Conservation (phyloP, 2,113 vertebrate species). For the Oxygymnocypris stewartii region DNA sequence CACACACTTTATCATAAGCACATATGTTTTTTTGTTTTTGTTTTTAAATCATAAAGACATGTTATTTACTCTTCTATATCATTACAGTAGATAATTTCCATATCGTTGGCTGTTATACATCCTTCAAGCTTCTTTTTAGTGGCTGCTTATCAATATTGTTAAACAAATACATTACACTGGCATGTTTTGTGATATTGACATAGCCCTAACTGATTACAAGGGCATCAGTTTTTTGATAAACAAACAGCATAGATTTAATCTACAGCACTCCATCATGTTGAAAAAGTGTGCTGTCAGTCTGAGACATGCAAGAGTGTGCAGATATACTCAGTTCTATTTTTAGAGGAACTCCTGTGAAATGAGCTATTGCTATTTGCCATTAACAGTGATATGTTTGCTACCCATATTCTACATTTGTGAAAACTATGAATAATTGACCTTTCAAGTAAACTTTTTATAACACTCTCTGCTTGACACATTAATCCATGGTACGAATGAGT, state of each 20-base stretch:
- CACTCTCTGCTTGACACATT: slow-evolving; percentile 4
- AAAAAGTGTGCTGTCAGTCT: slow-evolving; percentile 36
- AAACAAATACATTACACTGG: background rate
- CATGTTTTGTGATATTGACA: slow-evolving; percentile 22
- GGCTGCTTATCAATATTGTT: slow-evolving; percentile 29
- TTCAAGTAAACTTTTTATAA: slow-evolving; percentile 20
- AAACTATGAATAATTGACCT: slow-evolving; percentile 18
- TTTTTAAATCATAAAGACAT: background rate
- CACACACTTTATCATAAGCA: background rate
- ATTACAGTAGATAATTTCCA: background rate
- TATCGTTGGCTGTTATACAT: background rate
- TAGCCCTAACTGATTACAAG: slow-evolving; percentile 16
- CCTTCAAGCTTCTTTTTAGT: slow-evolving; percentile 16
- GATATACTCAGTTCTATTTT: background rate
- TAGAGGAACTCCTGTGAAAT: slow-evolving; percentile 1
- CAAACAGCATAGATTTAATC: slow-evolving; percentile 38
- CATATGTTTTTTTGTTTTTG: background rate
- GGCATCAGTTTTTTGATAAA: slow-evolving; percentile 24
- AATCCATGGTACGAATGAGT: slow-evolving; percentile 8
- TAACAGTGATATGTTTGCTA: background rate
- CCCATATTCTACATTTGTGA: slow-evolving; percentile 1
- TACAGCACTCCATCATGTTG: slow-evolving; percentile 23
- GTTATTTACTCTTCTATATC: background rate
- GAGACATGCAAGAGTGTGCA: background rate
- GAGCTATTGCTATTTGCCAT: slow-evolving; percentile 9